Evolutionary conservation across 1,140 invertebrate genomes (phyloP).

Genomic region (Lordiphosa clarofinis): DNA sequence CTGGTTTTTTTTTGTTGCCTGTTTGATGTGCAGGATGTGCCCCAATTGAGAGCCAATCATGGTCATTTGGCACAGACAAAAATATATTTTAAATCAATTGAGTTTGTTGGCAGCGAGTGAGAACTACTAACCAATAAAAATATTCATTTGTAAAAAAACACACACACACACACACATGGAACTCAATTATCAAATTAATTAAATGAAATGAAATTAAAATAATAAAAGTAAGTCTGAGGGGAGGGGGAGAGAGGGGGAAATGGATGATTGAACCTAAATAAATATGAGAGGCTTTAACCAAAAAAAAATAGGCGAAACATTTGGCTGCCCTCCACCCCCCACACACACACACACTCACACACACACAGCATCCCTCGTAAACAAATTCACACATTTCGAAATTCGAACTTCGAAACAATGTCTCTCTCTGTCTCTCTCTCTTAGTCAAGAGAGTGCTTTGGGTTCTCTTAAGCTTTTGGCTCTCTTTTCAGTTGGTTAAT

Average conservation of each 20-base stretch:
- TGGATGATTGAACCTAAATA: conserved; percentile 34
- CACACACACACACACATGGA: neutral
- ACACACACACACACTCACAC: conserved; percentile 14
- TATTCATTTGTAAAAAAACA: conserved; percentile 34
- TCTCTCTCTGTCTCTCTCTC: no score
- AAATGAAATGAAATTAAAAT: conserved; percentile 34
- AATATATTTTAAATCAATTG: conserved; percentile 48
- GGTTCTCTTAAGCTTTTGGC: no score
- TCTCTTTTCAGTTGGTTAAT: conserved; percentile 27
- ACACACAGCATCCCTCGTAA: conserved; percentile 45
- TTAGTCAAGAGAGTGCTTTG: no score
- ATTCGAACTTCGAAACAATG: conserved; percentile 70
- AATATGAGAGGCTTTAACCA: conserved; percentile 15
- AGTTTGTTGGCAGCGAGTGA: conserved; percentile 38
- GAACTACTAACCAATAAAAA: conserved; percentile 5
- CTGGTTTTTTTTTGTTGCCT: conserved; percentile 12
- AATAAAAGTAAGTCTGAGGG: conserved; percentile 1
- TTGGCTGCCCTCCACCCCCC: conserved; percentile 26
- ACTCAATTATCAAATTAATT: conserved; percentile 53
- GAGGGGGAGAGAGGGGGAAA: neutral
- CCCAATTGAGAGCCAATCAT: conserved; percentile 44
- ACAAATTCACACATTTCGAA: conserved; percentile 76
- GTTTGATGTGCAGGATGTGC: no score
- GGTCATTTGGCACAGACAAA: conserved; percentile 39
- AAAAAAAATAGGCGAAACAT: conserved; percentile 43